Evolutionary conservation across 1,140 invertebrate species (phyloP).

Genomic region (Calosoma granatense): DNA sequence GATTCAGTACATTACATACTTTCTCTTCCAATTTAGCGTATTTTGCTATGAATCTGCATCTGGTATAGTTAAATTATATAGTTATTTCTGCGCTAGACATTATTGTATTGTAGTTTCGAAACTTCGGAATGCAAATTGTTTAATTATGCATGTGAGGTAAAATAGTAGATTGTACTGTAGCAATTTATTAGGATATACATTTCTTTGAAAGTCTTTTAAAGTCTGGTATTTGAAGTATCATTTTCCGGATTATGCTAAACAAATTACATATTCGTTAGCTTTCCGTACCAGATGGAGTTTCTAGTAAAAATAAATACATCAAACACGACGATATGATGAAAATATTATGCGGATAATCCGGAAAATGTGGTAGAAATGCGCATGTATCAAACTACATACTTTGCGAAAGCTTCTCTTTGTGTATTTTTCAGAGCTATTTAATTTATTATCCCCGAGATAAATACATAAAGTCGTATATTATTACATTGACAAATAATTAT

Average conservation of each 20-base stretch:
- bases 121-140: no score
- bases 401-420: no score
- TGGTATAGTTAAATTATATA: constrained; percentile 1
- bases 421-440: no score
- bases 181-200: not conserved
- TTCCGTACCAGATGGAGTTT: not conserved
- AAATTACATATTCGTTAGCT: not conserved
- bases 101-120: not conserved
- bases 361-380: not conserved
- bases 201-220: not conserved
- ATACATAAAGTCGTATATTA: no score
- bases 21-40: not conserved
- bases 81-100: not conserved
- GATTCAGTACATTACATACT: no score
- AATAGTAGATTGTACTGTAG: not conserved
- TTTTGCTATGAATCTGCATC: constrained; percentile 5
- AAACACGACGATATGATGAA: no score
- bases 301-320: not conserved
- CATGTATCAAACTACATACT: no score
- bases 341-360: no score
- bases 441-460: no score
- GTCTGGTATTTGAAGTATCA: not conserved
- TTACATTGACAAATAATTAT: no score
- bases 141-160: no score
- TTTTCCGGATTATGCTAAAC: not conserved